Conservation (phyloP, 1,140 invertebrate genomes). For the Thrips palmi region DNA sequence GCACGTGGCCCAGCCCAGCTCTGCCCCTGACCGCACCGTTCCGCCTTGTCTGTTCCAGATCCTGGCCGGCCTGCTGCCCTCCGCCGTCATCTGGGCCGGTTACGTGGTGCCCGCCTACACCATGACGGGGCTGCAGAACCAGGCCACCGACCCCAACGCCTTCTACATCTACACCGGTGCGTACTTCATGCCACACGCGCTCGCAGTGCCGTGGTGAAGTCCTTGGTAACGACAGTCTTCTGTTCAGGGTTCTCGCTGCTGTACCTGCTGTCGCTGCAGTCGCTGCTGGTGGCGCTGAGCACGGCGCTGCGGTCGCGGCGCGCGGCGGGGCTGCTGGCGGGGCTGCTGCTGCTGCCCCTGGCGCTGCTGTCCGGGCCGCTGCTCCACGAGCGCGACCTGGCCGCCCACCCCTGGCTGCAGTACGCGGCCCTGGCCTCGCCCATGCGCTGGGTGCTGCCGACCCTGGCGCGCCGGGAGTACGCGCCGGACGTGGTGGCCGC, state of each 20-base stretch:
- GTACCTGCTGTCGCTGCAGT: slow-evolving; percentile 52
- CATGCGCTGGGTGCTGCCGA: slow-evolving; percentile 49
- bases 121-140: slow-evolving; percentile 61
- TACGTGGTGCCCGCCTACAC: slow-evolving; percentile 74
- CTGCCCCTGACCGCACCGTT: too few species aligned
- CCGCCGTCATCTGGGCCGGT: slow-evolving; percentile 51
- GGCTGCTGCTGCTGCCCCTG: slow-evolving; percentile 39
- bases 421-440: slow-evolving; percentile 54
- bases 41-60: slow-evolving; percentile 29
- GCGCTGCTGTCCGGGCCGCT: slow-evolving; percentile 48
- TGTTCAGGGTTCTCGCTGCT: slow-evolving; percentile 52
- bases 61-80: slow-evolving; percentile 36
- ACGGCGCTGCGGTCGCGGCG: slow-evolving; percentile 37
- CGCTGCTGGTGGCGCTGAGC: slow-evolving; percentile 42
- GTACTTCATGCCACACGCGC: too few species aligned
- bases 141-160: slow-evolving; percentile 38
- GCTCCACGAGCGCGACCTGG: slow-evolving; percentile 50
- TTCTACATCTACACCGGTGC: slow-evolving; percentile 58
- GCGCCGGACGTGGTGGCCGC: slow-evolving; percentile 37
- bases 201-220: too few species aligned
- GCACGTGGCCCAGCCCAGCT: too few species aligned
- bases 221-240: too few species aligned
- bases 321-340: slow-evolving; percentile 32
- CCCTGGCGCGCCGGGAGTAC: slow-evolving; percentile 44
- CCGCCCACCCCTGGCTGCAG: slow-evolving; percentile 30